Evolutionary conservation across 2,797 vertebrate species (phyloP).

Genomic region (Bovichtus variegatus): DNA sequence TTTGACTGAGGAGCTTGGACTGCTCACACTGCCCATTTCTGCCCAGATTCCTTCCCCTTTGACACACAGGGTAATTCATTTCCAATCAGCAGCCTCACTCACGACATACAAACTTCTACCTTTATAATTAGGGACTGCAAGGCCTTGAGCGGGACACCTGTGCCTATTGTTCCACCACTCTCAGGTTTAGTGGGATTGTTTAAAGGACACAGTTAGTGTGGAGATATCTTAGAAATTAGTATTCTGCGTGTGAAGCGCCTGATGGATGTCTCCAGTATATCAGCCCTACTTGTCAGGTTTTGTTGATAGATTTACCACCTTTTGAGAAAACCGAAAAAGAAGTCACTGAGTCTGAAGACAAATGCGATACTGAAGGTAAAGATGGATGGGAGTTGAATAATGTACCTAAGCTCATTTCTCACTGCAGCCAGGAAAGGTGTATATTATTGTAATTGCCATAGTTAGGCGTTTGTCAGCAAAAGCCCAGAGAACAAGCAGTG

Average conservation of each 20-base stretch:
- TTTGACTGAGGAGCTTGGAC: constrained; percentile 83
- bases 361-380: constrained; percentile 45
- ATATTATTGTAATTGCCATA: constrained; percentile 78
- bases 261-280: constrained; percentile 58
- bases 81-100: constrained; percentile 74
- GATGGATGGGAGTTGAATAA: constrained; percentile 62
- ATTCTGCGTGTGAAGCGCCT: constrained; percentile 48
- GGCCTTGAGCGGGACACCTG: constrained; percentile 61
- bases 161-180: constrained; percentile 40
- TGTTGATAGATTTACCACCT: constrained; percentile 45
- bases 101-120: constrained; percentile 61
- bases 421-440: constrained; percentile 72
- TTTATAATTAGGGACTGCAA: constrained; percentile 53
- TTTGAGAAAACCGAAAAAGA: constrained; percentile 20
- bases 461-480: constrained; percentile 73
- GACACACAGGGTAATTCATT: constrained; percentile 81
- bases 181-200: constrained; percentile 36
- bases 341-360: constrained; percentile 39
- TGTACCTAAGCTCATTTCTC: constrained; percentile 69
- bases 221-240: constrained; percentile 40
- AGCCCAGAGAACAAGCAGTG: constrained; percentile 57
- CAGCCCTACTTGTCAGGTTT: constrained; percentile 46
- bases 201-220: constrained; percentile 15
- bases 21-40: constrained; percentile 81
- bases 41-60: constrained; percentile 79